Base-by-base conservation (phyloP, 1,140 invertebrate species). In the Aporrectodea caliginosa region DNA sequence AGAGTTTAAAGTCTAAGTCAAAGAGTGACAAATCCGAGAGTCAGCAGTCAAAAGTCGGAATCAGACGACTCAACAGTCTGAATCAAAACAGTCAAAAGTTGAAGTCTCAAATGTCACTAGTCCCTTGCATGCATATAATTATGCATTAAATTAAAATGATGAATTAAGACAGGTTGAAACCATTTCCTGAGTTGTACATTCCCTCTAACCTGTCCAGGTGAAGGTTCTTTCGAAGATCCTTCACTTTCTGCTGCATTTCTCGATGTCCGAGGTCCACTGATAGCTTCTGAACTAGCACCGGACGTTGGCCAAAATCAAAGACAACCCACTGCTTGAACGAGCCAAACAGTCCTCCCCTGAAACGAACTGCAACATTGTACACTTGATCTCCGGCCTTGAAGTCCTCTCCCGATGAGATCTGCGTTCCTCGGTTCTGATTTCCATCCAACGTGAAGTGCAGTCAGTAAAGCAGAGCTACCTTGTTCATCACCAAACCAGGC, bases 271-370 rank as follows among this genome's bases (percentile, higher is more conserved):
- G 93, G 84, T 95, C 93, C 2, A 94, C 92, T 84, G 93, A 93
- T 16, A 95, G 84, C 84, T 93, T 92, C 83, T 92, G 90, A 12
- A 92, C 90, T 0, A 94, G 84, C 35, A 93, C 90, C 0, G 93
- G 93, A 75, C 93, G 91, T 68, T 85, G 86, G 0, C 92, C 92
- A 86, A 94, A 93, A 86, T 93, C 93, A 87, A 95, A 94, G 0
- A 94, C 91, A 2, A 95, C 87, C 0, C 92, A 91, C 86, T 95
- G 94, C 0, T 92, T 90, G 84, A 94, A 95, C 1, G 93, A 94
- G 32, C 94, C 94, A 85, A 93, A 94, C 78, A 93, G 92, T 32
- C 83, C 83, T 0, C 83, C 84, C 68, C 78, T 83, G 78, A 87
- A 88, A 31, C 83, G 78, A 2, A 88, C 81, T 33, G 79, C 75